Conservation (phyloP, 2,113 vertebrate species). For the Amblyornis subalaris region DNA sequence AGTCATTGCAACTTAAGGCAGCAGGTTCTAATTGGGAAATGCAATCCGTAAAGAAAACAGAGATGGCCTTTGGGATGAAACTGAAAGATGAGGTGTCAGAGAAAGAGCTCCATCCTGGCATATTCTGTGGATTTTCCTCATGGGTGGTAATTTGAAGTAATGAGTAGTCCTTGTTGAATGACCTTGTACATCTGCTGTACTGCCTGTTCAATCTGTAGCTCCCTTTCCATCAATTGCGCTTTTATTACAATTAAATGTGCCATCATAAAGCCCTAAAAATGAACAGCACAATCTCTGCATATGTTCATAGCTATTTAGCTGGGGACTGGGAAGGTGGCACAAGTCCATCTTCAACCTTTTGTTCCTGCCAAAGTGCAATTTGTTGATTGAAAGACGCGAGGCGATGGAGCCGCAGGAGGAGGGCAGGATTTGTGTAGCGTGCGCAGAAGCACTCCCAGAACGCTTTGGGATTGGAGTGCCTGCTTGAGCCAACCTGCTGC, state of each 20-base stretch:
- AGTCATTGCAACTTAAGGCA: slow-evolving; percentile 21
- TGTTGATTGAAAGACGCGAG: slow-evolving; percentile 49
- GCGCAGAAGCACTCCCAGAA: background rate
- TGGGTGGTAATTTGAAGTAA: slow-evolving; percentile 68
- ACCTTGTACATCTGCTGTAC: slow-evolving; percentile 58
- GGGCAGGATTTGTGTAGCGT: slow-evolving; percentile 19
- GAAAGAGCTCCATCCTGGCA: slow-evolving; percentile 27
- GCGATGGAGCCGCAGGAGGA: slow-evolving; percentile 22
- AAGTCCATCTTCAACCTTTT: slow-evolving; percentile 56
- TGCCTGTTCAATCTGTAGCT: slow-evolving; percentile 57
- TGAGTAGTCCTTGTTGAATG: slow-evolving; percentile 65
- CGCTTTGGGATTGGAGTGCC: background rate
- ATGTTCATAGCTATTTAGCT: slow-evolving; percentile 59
- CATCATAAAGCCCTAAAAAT: slow-evolving; percentile 52
- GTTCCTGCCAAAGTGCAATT: slow-evolving; percentile 61
- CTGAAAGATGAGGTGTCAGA: slow-evolving; percentile 60
- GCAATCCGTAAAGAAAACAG: slow-evolving; percentile 36
- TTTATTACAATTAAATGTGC: slow-evolving; percentile 61
- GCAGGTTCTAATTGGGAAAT: slow-evolving; percentile 33
- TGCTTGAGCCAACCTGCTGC: slow-evolving; percentile 4
- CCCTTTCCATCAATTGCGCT: slow-evolving; percentile 56
- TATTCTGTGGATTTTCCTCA: slow-evolving; percentile 32
- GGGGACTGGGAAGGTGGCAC: slow-evolving; percentile 52
- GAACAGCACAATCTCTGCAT: slow-evolving; percentile 53
- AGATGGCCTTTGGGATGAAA: slow-evolving; percentile 47